Conservation (phyloP, 1,140 invertebrate genomes). For the Drosophila pectinifera region DNA sequence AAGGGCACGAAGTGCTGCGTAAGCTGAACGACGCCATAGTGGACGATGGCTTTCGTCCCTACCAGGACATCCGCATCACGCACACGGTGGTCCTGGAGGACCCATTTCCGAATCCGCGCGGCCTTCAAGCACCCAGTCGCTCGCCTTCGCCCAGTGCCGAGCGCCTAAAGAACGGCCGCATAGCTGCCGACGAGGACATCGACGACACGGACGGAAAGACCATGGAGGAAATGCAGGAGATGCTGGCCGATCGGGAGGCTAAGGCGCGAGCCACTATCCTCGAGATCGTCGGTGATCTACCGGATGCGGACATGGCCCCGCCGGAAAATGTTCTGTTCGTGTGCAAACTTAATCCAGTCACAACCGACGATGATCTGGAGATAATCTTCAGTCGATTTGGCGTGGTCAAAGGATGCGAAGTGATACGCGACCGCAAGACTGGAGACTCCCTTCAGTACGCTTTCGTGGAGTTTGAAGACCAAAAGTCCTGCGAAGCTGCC, state of each 20-base stretch:
- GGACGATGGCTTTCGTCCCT: slow-evolving; percentile 95
- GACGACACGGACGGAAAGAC: slow-evolving; percentile 95
- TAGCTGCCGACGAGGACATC: slow-evolving; percentile 97
- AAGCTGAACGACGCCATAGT: slow-evolving; percentile 98
- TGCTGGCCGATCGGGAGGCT: slow-evolving; percentile 96
- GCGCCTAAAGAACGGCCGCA: slow-evolving; percentile 92
- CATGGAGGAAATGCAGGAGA: slow-evolving; percentile 93
- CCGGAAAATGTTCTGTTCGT: slow-evolving; percentile 99
- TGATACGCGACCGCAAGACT: slow-evolving; percentile 97
- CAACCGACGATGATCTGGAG: slow-evolving; percentile 98
- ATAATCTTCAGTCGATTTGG: slow-evolving; percentile 99
- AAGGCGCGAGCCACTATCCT: slow-evolving; percentile 98
- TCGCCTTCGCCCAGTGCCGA: slow-evolving; percentile 96
- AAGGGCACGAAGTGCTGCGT: slow-evolving; percentile 94
- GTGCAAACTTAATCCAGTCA: slow-evolving; percentile 99
- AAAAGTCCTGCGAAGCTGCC: slow-evolving; percentile 98
- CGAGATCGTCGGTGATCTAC: slow-evolving; percentile 99
- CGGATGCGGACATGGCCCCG: slow-evolving; percentile 98
- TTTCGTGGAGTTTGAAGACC: slow-evolving; percentile 99
- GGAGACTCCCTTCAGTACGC: slow-evolving; percentile 99
- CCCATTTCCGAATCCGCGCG: slow-evolving; percentile 95
- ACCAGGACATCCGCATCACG: slow-evolving; percentile 98
- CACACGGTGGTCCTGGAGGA: slow-evolving; percentile 99
- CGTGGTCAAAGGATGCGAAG: slow-evolving; percentile 97
- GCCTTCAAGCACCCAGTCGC: slow-evolving; percentile 90